phyloP scores from a whole-genome alignment of 2,113 vertebrate species.

The Pollachius pollachius region DNA sequence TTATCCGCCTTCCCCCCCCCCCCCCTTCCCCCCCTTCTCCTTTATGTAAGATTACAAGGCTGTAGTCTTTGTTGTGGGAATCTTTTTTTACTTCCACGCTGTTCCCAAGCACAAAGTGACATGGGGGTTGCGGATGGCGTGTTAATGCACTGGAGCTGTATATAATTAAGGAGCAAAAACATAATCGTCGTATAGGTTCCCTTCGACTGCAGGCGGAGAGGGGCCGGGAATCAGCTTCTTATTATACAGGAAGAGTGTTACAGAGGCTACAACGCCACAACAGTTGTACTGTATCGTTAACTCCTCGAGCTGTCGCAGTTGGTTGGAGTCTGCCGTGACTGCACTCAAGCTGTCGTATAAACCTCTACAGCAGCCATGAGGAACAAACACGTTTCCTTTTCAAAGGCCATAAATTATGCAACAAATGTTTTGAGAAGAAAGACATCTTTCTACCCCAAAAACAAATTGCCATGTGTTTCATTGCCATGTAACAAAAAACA shows the following conservation, averaged over 20 bases:
- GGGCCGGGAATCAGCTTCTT: conserved; percentile 37
- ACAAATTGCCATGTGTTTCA: too few species aligned
- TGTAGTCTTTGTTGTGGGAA: conserved; percentile 62
- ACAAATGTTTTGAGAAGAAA: too few species aligned
- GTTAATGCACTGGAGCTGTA: conserved; percentile 32
- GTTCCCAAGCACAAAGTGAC: conserved; percentile 53
- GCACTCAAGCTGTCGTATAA: conserved; percentile 47
- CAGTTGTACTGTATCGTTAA: too few species aligned
- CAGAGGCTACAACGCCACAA: too few species aligned
- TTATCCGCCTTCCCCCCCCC: conserved; percentile 48
- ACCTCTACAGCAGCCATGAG: conserved; percentile 46
- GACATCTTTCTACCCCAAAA: too few species aligned
- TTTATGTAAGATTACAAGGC: conserved; percentile 57
- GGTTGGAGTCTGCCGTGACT: conserved; percentile 56
- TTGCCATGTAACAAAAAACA: too few species aligned
- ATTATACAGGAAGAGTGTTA: conserved; percentile 41
- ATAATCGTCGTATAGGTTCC: background rate
- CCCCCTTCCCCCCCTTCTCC: background rate
- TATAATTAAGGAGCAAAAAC: conserved; percentile 28
- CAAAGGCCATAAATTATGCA: conserved; percentile 2
- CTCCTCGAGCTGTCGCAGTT: conserved; percentile 34
- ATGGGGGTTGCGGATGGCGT: conserved; percentile 46
- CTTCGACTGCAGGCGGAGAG: background rate
- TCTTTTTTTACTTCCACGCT: conserved; percentile 36
- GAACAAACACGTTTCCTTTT: conserved; percentile 44